Conservation (phyloP, 2,113 vertebrate genomes). For the Tichodroma muraria region DNA sequence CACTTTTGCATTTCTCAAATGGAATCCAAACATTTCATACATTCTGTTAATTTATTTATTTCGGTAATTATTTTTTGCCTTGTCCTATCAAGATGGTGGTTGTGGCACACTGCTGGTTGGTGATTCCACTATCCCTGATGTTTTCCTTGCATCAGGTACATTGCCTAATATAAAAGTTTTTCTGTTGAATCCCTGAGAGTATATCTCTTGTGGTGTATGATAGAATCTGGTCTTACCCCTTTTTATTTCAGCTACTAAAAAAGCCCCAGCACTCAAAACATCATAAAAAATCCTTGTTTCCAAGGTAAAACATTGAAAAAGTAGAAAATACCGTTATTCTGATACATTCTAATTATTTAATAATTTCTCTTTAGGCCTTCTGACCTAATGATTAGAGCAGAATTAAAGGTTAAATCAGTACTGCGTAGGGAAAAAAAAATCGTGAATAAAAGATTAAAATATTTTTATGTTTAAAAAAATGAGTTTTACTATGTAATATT, state of each 20-base stretch:
- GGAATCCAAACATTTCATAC: neutral
- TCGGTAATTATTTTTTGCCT: neutral
- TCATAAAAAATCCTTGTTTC: neutral
- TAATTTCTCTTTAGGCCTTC: neutral
- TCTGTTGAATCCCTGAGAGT: neutral
- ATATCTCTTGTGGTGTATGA: neutral
- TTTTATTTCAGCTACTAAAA: neutral
- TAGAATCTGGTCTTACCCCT: neutral
- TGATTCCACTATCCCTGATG: neutral
- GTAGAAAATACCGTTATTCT: neutral
- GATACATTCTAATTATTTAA: neutral
- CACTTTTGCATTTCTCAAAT: neutral
- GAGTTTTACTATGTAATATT: neutral
- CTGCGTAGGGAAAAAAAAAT: neutral
- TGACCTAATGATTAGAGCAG: neutral
- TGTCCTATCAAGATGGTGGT: neutral
- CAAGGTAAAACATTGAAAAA: neutral
- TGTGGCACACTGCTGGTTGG: neutral
- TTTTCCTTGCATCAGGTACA: neutral
- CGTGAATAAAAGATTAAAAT: neutral
- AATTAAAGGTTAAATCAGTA: neutral
- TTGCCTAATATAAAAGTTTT: neutral
- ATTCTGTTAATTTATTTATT: neutral
- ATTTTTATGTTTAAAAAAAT: neutral
- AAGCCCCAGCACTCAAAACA: neutral